Base-by-base conservation (phyloP, 2,888 invertebrate species). In the Aricia artaxerxes region DNA sequence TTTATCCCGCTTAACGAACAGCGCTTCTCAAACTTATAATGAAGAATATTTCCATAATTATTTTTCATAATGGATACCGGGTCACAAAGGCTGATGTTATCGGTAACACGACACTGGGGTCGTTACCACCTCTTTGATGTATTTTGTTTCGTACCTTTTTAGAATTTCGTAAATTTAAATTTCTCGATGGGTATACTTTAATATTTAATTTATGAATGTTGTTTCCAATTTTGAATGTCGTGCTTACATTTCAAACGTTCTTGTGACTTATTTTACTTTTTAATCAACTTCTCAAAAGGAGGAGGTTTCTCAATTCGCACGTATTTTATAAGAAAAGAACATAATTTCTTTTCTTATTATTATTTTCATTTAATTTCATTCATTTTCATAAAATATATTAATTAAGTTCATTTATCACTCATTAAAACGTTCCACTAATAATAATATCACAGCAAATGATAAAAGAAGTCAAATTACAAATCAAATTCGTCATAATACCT, bases 1-100 rank as follows among this genome's bases (percentile, higher is more conserved):
- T 91, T 90, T 91, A 90, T 90, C 87, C 83, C 84, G 85, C 61
- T 57, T 77, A 77, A 79, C 76, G 79, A 77, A 77, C 75, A 79
- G 16, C 24, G 72, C 69, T 79, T 75, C 35, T 76, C 79, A 64
- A 79, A 79, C 77, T 79, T 77, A 53, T 77, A 77, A 77, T 79
- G 79, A 76, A 79, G 76, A 76, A 76, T 76, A 76, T 76, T 76
- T 76, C 76, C 76, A 76, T 76, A 76, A 76, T 76, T 76, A 57
- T 76, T 76, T 76, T 76, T 76, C 53, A 76, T 76, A 76, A 76
- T 76, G 57, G 76, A 76, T 76, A 76, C 31, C 53, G 76, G 76
- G 53, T 57, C 76, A 57, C 75, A 75, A 75, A 75, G 49, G 49
- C 73, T n/a, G 73, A 75, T 75, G 44, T 44, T 44, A 75, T 49